Percentiles rank a stretch among this genome's conserved stretches.
Conservation (phyloP, 2,113 vertebrate species). For the Odontesthes bonariensis region DNA sequence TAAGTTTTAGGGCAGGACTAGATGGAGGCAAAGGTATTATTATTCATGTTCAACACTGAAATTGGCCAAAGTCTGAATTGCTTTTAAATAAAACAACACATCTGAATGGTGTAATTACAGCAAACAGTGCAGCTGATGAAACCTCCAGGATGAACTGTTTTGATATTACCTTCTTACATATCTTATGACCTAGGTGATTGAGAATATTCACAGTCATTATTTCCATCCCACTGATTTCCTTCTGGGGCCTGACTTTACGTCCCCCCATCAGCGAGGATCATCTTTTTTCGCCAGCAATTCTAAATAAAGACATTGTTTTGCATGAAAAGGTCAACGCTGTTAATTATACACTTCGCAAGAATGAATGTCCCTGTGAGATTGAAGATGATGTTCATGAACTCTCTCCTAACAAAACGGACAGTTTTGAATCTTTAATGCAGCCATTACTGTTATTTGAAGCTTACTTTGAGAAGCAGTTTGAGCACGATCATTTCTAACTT, state of each 20-base stretch:
- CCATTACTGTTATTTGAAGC: constrained; percentile 64
- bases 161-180: constrained; percentile 31
- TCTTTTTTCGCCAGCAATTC: constrained; percentile 49
- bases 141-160: constrained; percentile 16
- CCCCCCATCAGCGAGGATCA: constrained; percentile 35
- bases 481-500: constrained; percentile 50
- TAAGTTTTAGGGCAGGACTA: constrained; percentile 65
- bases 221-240: constrained; percentile 35
- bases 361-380: constrained; percentile 57
- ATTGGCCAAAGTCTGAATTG: constrained; percentile 53
- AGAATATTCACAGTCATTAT: constrained; percentile 45
- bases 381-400: constrained; percentile 52
- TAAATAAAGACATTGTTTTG: constrained; percentile 66
- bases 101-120: constrained; percentile 51
- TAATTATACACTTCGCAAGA: constrained; percentile 69
- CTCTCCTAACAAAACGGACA: constrained; percentile 42
- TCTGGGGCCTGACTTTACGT: constrained; percentile 14
- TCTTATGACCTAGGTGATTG: constrained; percentile 33
- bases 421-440: constrained; percentile 66
- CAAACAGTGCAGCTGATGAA: constrained; percentile 40
- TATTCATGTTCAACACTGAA: constrained; percentile 74
- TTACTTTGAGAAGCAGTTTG: constrained; percentile 47
- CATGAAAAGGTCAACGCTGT: constrained; percentile 65
- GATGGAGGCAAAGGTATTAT: constrained; percentile 66
- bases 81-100: constrained; percentile 70